Evolutionary conservation across 2,888 invertebrate species (phyloP).

Genomic region (Andrena minutula): DNA sequence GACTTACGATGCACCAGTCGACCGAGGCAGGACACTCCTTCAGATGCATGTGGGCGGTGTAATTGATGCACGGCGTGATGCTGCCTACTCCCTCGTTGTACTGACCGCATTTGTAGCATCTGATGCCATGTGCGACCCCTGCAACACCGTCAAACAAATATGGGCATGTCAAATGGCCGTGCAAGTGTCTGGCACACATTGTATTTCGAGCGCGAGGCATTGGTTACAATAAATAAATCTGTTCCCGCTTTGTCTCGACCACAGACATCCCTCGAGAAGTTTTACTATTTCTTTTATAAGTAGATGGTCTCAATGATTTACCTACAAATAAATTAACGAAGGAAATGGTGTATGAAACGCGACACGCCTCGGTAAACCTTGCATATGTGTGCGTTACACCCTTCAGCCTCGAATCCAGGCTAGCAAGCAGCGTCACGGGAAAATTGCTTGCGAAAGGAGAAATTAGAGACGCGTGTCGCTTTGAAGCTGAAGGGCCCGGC

Average conservation of each 20-base stretch:
- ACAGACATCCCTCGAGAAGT: no score
- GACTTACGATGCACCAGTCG: slow-evolving; percentile 92
- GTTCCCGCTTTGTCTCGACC: no score
- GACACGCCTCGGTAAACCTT: slow-evolving; percentile 31
- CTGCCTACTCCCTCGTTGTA: slow-evolving; percentile 95
- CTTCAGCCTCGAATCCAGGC: neutral
- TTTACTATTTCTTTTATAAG: no score
- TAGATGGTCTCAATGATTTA: no score
- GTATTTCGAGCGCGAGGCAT: neutral
- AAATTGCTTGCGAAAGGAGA: slow-evolving; percentile 52
- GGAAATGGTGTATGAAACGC: neutral
- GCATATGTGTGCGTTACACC: slow-evolving; percentile 21
- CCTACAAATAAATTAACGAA: neutral
- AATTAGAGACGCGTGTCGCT: slow-evolving; percentile 46
- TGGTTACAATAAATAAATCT: neutral
- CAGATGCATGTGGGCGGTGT: slow-evolving; percentile 88
- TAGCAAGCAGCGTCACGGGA: slow-evolving; percentile 6
- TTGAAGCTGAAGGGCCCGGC: slow-evolving; percentile 40
- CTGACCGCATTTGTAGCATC: slow-evolving; percentile 93
- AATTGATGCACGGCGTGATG: slow-evolving; percentile 93
- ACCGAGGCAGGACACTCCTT: slow-evolving; percentile 89
- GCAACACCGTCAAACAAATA: slow-evolving; percentile 56
- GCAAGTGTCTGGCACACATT: no score
- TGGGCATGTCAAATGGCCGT: neutral
- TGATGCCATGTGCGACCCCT: slow-evolving; percentile 85